Evolutionary conservation across 2,113 vertebrate genomes (phyloP).

Genomic region (Aplodontia rufa): DNA sequence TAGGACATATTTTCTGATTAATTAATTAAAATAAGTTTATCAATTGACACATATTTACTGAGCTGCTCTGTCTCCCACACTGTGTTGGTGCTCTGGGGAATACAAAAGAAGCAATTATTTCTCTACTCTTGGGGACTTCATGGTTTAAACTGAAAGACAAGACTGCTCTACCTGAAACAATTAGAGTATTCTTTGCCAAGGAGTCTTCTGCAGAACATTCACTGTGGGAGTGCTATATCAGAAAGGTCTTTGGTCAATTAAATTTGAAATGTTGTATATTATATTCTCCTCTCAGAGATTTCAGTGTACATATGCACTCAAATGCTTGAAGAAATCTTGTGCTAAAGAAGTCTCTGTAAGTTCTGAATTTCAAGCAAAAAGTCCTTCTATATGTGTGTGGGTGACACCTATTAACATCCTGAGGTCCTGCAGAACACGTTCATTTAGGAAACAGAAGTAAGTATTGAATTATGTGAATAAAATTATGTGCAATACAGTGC

Average conservation of each 20-base stretch:
- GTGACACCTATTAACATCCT: neutral
- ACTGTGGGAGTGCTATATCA: neutral
- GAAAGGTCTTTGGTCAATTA: slow-evolving; percentile 12
- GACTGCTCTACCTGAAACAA: neutral
- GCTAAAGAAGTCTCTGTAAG: neutral
- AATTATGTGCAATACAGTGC: neutral
- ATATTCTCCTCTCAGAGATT: slow-evolving; percentile 12
- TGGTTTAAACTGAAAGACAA: slow-evolving; percentile 43
- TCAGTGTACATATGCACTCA: neutral
- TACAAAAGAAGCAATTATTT: slow-evolving; percentile 19
- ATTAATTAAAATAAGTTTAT: slow-evolving; percentile 29
- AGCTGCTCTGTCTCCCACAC: neutral
- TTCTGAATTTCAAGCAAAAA: neutral
- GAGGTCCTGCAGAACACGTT: neutral
- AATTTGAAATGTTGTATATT: slow-evolving; percentile 1
- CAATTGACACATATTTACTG: neutral
- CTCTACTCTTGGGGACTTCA: neutral
- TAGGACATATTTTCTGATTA: neutral
- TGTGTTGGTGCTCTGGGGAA: neutral
- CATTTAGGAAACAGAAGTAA: slow-evolving; percentile 34
- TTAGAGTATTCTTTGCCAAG: neutral
- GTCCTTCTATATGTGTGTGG: neutral
- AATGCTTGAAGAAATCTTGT: neutral
- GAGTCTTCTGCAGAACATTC: neutral
- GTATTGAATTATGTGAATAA: neutral